Evolutionary conservation across 2,113 vertebrate genomes (phyloP).

Genomic region (Sylvilagus bachmani): DNA sequence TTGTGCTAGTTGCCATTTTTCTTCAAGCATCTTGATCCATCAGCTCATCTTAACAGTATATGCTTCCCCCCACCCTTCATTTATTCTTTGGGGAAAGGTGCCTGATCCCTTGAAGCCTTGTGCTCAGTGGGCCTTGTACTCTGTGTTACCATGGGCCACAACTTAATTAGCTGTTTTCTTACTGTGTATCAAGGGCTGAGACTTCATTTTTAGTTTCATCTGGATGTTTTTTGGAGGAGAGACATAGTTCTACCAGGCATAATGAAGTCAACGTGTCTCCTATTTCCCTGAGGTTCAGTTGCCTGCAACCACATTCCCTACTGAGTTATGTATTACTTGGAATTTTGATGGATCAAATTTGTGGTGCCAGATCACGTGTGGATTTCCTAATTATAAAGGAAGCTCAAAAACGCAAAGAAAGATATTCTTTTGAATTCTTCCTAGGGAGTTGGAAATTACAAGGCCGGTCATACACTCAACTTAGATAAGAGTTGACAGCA

Average conservation of each 20-base stretch:
- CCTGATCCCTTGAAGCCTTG: background rate
- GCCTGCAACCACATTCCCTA: background rate
- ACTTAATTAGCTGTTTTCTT: background rate
- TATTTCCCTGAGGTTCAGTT: background rate
- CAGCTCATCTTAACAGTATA: background rate
- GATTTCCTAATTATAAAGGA: background rate
- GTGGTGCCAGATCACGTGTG: background rate
- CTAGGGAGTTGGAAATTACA: background rate
- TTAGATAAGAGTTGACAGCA: background rate
- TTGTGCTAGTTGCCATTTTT: background rate
- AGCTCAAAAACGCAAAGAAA: background rate
- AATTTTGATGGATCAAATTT: background rate
- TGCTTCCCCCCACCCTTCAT: background rate
- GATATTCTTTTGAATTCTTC: background rate
- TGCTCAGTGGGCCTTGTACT: background rate
- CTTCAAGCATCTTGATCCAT: background rate
- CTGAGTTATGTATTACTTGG: background rate
- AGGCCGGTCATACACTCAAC: background rate
- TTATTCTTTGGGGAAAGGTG: background rate
- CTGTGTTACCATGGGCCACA: background rate
- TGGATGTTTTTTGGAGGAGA: background rate
- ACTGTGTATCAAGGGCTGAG: background rate
- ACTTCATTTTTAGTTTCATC: conserved; percentile 37
- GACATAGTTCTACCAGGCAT: background rate
- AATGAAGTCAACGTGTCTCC: conserved; percentile 8